Base-by-base conservation (phyloP, 2,888 invertebrate genomes). In the Cheilosia variabilis region DNA sequence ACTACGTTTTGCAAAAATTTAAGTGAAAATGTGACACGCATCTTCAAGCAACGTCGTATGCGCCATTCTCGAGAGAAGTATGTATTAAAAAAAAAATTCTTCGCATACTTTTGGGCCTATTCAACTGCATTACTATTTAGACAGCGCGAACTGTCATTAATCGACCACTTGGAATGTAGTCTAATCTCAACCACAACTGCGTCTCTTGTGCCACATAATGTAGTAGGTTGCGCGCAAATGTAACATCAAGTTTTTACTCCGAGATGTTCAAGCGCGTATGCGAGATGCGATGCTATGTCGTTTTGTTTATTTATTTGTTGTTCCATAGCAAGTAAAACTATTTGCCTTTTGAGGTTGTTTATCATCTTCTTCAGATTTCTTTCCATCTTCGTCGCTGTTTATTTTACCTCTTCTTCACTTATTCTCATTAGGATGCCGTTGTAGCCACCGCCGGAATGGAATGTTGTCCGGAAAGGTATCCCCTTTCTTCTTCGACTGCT, bases 381-480 rank as follows among this genome's bases (percentile, higher is more conserved):
- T 58, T 34, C 24, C 52, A 69, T 79, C 57, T 69, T 52, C 24
- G 34, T 13, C 13, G 37, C 10, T 37, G 13, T 37, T 65, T 41
- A 45, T 31, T 50, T 41, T 31, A 43, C 57, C 34, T 86, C 34
- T 65, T 71, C 58, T 80, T 60, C 15, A 57, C 41, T 62, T 60
- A 73, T 76, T 80, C 66, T 86, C 76, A 71, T 68, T 76, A 79
- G 71, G 76, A 86, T 72, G 76, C 80, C 57, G 68, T 75, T 75
- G 75, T 41, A 55, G 52, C 63, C 65, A 71, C 71, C 57, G 62
- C 41, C 71, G 55, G 68, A 81, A 72, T 86, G 86, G 86, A 86
- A 81, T 86, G 86, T 81, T 68, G 86, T 80, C 80, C 86, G 77
- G 81, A 86, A 86, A 76, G 81, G 72, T 63, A 86, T 80, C 71